phyloP scores from a whole-genome alignment of 2,888 invertebrate genomes.

The Osedax frankpressi region DNA sequence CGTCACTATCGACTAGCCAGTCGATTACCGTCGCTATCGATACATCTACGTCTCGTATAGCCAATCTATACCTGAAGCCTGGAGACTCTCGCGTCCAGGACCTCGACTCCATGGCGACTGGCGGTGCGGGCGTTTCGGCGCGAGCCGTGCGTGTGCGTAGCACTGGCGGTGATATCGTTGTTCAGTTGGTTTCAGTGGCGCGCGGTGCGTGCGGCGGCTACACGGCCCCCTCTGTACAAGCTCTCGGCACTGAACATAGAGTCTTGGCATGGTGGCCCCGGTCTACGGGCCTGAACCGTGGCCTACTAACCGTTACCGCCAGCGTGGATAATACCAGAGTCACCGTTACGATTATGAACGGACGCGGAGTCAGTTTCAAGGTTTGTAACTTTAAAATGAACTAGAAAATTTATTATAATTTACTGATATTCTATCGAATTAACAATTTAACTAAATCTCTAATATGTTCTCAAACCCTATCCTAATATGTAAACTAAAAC shows the following conservation, averaged over 20 bases:
- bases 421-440: not conserved
- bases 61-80: not conserved
- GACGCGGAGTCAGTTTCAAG: not conserved
- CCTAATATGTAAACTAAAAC: too few relatives aligned
- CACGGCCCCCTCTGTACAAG: not conserved
- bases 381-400: too few relatives aligned
- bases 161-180: not conserved
- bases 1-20: not conserved
- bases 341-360: not conserved
- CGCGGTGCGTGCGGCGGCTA: not conserved
- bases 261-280: not conserved
- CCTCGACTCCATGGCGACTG: not conserved
- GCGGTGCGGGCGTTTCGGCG: not conserved
- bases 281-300: not conserved
- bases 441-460: not conserved
- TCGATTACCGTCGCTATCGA: not conserved
- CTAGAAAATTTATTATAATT: not conserved
- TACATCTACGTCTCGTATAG: not conserved
- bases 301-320: not conserved
- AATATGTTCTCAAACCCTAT: too few relatives aligned
- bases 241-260: not conserved
- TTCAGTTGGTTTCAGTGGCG: not conserved
- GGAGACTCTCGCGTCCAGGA: not conserved
- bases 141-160: not conserved
- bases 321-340: not conserved